phyloP scores from a whole-genome alignment of 2,888 invertebrate species.

The Andrena haemorrhoa region DNA sequence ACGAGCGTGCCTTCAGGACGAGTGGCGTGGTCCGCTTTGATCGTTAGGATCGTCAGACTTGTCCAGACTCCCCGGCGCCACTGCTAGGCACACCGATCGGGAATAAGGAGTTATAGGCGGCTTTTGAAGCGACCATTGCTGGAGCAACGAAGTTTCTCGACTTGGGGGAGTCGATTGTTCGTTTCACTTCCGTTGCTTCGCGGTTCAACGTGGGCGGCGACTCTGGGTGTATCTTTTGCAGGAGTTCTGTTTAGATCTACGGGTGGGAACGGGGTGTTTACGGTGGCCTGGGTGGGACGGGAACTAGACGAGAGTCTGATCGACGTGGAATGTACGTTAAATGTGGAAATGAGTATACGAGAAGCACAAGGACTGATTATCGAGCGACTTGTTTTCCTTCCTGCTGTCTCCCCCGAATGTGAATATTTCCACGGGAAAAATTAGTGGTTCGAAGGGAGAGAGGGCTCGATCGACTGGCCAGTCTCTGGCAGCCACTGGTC shows the following conservation, averaged over 20 bases:
- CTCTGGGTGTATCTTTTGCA: not conserved
- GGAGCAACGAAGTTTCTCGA: not conserved
- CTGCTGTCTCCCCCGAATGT: slow-evolving; percentile 9
- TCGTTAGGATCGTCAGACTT: not conserved
- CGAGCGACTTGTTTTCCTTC: slow-evolving; percentile 29
- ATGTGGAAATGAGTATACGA: slow-evolving; percentile 75
- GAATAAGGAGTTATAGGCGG: not conserved
- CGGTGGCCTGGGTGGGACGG: slow-evolving; percentile 9
- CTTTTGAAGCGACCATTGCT: not conserved
- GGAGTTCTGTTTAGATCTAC: not conserved
- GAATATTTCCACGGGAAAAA: slow-evolving; percentile 26
- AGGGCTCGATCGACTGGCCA: slow-evolving; percentile 21
- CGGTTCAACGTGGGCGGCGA: too few relatives aligned
- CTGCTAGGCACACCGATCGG: not conserved
- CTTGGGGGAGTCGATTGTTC: not conserved
- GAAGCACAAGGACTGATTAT: slow-evolving; percentile 59
- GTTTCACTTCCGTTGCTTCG: not conserved
- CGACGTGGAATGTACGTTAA: slow-evolving; percentile 66
- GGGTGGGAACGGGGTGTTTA: not conserved
- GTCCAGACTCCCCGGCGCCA: slow-evolving; percentile 6
- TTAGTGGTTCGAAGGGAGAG: slow-evolving; percentile 6
- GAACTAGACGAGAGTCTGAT: not conserved
- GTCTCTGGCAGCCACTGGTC: not conserved
- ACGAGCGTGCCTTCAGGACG: slow-evolving; percentile 52
- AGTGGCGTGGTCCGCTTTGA: slow-evolving; percentile 27